Evolutionary conservation across 37 sponge, comb jelly and placozoan genomes (phyloP), one percentile per base, ranked within the genome.

Genomic region (Ianthella basta): DNA sequence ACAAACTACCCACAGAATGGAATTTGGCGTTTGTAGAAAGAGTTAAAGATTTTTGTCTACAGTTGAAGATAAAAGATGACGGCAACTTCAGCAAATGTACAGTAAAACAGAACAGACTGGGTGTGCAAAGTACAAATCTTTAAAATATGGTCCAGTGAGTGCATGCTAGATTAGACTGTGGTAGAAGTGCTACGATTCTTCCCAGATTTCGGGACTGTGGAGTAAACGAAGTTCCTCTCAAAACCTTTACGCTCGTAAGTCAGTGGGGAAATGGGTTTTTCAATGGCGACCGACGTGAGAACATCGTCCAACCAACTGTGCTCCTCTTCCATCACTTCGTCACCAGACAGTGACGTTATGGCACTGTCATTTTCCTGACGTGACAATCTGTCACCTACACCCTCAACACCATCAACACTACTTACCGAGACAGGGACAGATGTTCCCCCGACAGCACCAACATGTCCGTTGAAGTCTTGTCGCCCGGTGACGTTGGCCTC

Each of bases 281-380:
- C 64, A n/a, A 75, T 40, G n/a, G 78, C 35, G 16, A 41, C 78
- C 0, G 78, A 32, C 25, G 15, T 36, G 0, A 75, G 54, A 16
- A 75, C 78, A 12, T 75, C 78, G n/a, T 75, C 54, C 44, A 75
- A n/a, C 78, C 78, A 75, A 14, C 38, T 44, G 25, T 75, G 78
- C 82, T 87, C 40, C 75, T 87, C 60, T 72, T 82, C 59, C 59
- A 80, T 73, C 36, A 64, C 50, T 33, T 77, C 37, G 79, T 79
- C 79, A 88, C 53, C 21, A 50, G 60, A 55, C 72, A 53, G 23
- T 69, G 74, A 27, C 72, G 81, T 60, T 70, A 89, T 15, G 55
- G 50, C 29, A 34, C 66, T 56, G 83, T 75, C 78, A 69, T 16
- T 69, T 35, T 69, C 70, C 6, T 34, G 18, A 16, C 25, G 70